Evolutionary conservation across 2,888 invertebrate genomes (phyloP).

Genomic region (Adelphocoris suturalis): DNA sequence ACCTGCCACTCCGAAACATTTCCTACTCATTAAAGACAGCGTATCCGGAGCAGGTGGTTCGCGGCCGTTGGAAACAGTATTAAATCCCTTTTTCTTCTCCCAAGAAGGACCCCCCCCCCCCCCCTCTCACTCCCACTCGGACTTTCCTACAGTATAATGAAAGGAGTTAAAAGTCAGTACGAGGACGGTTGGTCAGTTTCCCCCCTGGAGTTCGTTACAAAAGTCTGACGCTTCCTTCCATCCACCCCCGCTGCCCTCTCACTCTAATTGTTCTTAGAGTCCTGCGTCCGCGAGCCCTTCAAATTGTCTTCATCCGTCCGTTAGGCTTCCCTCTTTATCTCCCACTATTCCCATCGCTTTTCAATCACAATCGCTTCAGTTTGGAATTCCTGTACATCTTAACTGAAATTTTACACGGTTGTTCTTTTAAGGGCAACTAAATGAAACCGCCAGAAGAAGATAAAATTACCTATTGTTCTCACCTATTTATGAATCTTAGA

Average conservation of each 20-base stretch:
- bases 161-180: constrained; percentile 68
- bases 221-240: constrained; percentile 48
- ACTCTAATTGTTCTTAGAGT: constrained; percentile 61
- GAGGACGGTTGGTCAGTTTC: constrained; percentile 67
- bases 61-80: constrained; percentile 66
- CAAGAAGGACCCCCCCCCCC: constrained; percentile 14
- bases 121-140: not conserved
- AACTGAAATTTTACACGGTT: too few species aligned
- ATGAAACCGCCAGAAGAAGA: too few species aligned
- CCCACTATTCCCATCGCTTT: constrained; percentile 48
- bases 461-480: too few species aligned
- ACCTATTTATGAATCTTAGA: too few species aligned
- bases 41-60: constrained; percentile 69
- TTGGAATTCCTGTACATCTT: too few species aligned
- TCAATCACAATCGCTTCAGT: constrained; percentile 47
- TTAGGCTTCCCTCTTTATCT: constrained; percentile 47
- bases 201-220: constrained; percentile 68
- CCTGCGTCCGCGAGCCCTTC: constrained; percentile 47
- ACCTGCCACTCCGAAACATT: constrained; percentile 63
- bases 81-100: constrained; percentile 64
- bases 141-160: constrained; percentile 55
- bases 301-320: constrained; percentile 71
- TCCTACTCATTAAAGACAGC: constrained; percentile 64
- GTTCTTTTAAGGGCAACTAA: too few species aligned
- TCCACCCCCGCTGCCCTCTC: constrained; percentile 50